Percentiles rank a stretch among this genome's conserved stretches.
These are phyloP conservation scores for Oithona nana DNA, from an alignment of 2,888 invertebrate genomes.

Conservation along the genomic window DNA sequence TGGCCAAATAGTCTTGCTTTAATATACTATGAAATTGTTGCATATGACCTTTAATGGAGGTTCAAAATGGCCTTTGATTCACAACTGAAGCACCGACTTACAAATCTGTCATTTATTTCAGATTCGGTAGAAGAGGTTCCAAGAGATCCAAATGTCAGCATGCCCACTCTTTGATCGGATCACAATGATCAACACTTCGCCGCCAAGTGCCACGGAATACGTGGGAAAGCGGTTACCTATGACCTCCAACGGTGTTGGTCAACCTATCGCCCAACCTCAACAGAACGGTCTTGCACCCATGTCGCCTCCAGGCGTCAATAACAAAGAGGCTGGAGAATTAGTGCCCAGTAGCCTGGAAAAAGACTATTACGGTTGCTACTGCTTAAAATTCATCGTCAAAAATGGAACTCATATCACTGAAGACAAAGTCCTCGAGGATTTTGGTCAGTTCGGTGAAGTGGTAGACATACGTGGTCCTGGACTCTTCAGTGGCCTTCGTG, in stretches of 20 bases:
- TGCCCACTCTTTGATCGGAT: slow-evolving; percentile 15
- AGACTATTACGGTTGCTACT: slow-evolving; percentile 17
- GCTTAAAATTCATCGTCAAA: slow-evolving; percentile 17
- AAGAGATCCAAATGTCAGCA: slow-evolving; percentile 16
- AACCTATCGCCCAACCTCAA: not conserved
- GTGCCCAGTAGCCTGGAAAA: slow-evolving; percentile 3
- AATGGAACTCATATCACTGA: slow-evolving; percentile 17
- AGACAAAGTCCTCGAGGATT: slow-evolving; percentile 16
- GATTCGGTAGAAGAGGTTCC: no score
- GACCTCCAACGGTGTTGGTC: not conserved
- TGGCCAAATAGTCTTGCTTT: no score
- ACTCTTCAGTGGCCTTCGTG: slow-evolving; percentile 12
- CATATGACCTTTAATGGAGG: no score
- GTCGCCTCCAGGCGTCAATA: no score
- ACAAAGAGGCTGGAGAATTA: not conserved
- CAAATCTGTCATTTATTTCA: no score
- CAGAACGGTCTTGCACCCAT: not conserved
- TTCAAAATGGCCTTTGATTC: no score
- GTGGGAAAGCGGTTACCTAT: not conserved
- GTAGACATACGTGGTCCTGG: slow-evolving; percentile 16
- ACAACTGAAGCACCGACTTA: no score
- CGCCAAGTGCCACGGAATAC: not conserved
- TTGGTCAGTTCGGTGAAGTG: slow-evolving; percentile 16
- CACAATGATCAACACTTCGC: slow-evolving; percentile 6
- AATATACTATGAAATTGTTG: no score